Evolutionary conservation across 2,888 invertebrate species (phyloP).

Genomic region (Habrosyne pyritoides): DNA sequence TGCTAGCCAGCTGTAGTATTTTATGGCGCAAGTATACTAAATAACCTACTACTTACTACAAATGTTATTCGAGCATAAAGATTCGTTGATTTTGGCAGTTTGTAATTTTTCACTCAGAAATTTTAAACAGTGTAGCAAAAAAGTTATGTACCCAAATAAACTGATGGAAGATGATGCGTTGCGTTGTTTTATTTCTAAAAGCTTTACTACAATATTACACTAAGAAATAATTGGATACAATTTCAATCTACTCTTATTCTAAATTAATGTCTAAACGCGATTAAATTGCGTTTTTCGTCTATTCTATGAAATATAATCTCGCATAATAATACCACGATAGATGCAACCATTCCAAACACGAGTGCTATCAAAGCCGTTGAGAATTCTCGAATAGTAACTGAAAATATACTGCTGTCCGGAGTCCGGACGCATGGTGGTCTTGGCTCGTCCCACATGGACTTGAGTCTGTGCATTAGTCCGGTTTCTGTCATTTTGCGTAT

Average conservation of each 20-base stretch:
- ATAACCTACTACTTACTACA: constrained; percentile 36
- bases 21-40: constrained; percentile 30
- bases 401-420: constrained; percentile 68
- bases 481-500: constrained; percentile 83
- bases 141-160: constrained; percentile 67
- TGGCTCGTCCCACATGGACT: constrained; percentile 82
- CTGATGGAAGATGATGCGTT: constrained; percentile 46
- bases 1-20: constrained; percentile 26
- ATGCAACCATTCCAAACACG: constrained; percentile 68
- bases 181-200: constrained; percentile 16
- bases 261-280: constrained; percentile 29
- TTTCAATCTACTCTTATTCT: neutral
- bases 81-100: constrained; percentile 46
- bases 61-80: constrained; percentile 37
- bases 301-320: constrained; percentile 50
- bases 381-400: constrained; percentile 84
- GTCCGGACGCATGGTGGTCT: constrained; percentile 83
- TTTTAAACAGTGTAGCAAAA: constrained; percentile 55
- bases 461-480: constrained; percentile 84
- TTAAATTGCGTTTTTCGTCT: constrained; percentile 7
- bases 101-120: constrained; percentile 67
- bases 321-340: constrained; percentile 55
- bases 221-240: neutral
- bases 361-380: constrained; percentile 82
- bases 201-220: neutral